Evolutionary conservation across 2,113 vertebrate species (phyloP), one percentile per base, ranked within the genome.

Genomic region (Manacus vitellinus): DNA sequence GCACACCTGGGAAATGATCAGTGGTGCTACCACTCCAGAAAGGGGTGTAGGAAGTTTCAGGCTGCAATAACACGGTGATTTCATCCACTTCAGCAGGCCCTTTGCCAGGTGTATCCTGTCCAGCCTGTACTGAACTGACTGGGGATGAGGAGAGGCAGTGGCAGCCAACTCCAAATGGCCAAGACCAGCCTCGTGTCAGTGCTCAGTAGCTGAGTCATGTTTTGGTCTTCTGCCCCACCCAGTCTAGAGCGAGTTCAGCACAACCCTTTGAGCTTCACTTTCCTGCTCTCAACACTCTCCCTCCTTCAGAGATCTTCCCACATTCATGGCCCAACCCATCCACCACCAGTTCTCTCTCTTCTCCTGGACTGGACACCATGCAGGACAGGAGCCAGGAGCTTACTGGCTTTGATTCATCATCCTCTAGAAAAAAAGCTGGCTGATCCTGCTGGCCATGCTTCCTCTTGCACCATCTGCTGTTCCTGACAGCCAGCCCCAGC

Each of bases 371-470:
- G 91, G 93, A 92, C 68, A 87, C 14, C 65, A 49, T 6, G 12
- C 58, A 89, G 89, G 39, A 56, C 68, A 75, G 47, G 56, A 91
- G 93, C 95, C 93, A 97, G 89, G 51, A 96, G 65, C 56, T 85
- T 8, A 3, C n/a, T 95, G 89, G 93, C 94, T 84, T 95, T 75
- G 79, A 72, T 88, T 75, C 63, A 58, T 44, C 76, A 91, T 84
- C 61, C 84, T 92, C 93, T 89, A 96, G 89, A 94, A 95, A 95
- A 94, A 96, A 77, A 11, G 22, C 55, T 87, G 76, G 76, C 86
- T 84, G 77, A 80, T 89, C 21, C 76, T 92, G 86, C 44, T 10
- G 12, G 73, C 82, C 89, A 4, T 71, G 24, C 47, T 91, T 77
- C 67, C 73, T 89, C 84, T 84, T 92, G 94, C 89, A 84, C 90